Evolutionary conservation across 2,797 vertebrate genomes (phyloP).

Genomic region (Borostomias antarcticus): DNA sequence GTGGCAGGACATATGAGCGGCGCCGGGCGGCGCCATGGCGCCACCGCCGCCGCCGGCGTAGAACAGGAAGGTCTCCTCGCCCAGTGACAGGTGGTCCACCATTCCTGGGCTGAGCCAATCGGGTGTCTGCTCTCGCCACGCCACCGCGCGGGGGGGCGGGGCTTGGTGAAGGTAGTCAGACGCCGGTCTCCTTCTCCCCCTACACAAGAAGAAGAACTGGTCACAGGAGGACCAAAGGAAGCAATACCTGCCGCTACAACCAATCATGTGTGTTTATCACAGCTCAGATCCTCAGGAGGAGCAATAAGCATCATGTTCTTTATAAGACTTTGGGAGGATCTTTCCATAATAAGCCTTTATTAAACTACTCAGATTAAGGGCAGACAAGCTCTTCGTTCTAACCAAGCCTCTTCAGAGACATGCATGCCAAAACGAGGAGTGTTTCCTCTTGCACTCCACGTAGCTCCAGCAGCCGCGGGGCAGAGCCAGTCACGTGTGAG

Average conservation of each 20-base stretch:
- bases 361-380: too few species aligned
- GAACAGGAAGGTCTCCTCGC: constrained; percentile 89
- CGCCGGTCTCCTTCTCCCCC: constrained; percentile 36
- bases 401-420: too few species aligned
- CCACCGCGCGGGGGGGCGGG: too few species aligned
- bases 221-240: too few species aligned
- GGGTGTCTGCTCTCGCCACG: constrained; percentile 45
- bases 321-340: too few species aligned
- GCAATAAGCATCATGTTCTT: too few species aligned
- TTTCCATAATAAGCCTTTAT: too few species aligned
- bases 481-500: constrained; percentile 62
- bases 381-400: constrained; percentile 24
- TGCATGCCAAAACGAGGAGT: not conserved
- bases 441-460: not conserved
- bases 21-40: constrained; percentile 83
- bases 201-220: constrained; percentile 48
- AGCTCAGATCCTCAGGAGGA: too few species aligned
- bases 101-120: constrained; percentile 69
- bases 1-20: constrained; percentile 69
- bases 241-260: too few species aligned
- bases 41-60: constrained; percentile 52
- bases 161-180: constrained; percentile 21
- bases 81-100: constrained; percentile 95
- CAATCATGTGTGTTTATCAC: too few species aligned
- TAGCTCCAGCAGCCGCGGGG: constrained; percentile 36